A percentile compares a stretch with the other conserved stretches of the same genome.
These are phyloP conservation scores for Heteromyza rotundicornis DNA, from an alignment of 2,888 invertebrate species.

Conservation along the genomic window DNA sequence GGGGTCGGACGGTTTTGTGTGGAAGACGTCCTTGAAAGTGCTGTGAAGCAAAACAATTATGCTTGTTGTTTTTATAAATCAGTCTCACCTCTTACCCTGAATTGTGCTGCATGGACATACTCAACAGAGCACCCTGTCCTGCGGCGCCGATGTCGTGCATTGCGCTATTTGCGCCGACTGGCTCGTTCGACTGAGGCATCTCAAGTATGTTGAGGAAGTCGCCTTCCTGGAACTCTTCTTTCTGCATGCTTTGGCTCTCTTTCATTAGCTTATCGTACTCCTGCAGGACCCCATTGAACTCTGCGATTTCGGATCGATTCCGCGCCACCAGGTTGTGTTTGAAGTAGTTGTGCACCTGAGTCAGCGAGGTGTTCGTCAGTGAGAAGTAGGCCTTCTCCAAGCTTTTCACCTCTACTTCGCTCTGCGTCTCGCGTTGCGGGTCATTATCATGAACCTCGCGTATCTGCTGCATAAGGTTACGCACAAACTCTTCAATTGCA, in stretches of 20 bases:
- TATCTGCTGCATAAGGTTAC: conserved; percentile 47
- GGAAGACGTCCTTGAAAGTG: no score
- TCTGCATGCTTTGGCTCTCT: conserved; percentile 60
- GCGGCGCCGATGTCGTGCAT: conserved; percentile 16
- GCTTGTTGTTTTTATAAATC: neutral
- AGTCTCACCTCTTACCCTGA: neutral
- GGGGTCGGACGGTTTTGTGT: no score
- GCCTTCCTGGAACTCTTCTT: conserved; percentile 53
- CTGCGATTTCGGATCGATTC: conserved; percentile 55
- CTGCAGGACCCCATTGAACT: conserved; percentile 56
- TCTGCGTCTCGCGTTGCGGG: conserved; percentile 29
- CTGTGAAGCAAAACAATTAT: no score
- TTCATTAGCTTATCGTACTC: conserved; percentile 62
- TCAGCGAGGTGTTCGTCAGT: conserved; percentile 53
- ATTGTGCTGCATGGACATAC: neutral
- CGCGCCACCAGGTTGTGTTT: conserved; percentile 57
- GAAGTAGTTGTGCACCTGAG: conserved; percentile 59
- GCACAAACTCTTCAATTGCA: conserved; percentile 56
- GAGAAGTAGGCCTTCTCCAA: conserved; percentile 56
- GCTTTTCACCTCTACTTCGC: conserved; percentile 39
- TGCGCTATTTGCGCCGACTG: conserved; percentile 35
- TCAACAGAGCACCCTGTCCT: neutral
- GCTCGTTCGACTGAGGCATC: conserved; percentile 40
- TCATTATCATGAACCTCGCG: conserved; percentile 42
- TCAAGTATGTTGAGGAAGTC: conserved; percentile 58